A percentile compares a stretch with the other conserved stretches of the same genome.
Conservation (phyloP, 2,113 vertebrate species). For the Ammospiza nelsoni region DNA sequence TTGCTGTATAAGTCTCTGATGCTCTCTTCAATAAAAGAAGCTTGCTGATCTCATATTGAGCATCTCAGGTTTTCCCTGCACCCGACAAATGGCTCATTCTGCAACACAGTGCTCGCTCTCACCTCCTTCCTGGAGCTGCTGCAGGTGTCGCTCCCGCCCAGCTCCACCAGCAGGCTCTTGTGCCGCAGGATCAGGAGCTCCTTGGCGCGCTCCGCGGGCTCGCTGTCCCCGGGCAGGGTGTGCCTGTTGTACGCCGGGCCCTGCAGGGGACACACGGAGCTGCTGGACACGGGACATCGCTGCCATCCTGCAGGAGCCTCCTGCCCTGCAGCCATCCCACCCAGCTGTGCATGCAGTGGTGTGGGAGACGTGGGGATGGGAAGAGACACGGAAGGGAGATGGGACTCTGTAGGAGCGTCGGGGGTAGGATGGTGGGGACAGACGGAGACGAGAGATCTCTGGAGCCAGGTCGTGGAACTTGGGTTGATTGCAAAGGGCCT, state of each 20-base stretch:
- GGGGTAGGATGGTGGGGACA: no score
- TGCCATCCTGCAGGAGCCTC: neutral
- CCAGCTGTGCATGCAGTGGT: rapidly evolving
- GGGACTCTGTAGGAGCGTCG: neutral
- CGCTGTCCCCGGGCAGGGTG: conserved; percentile 74
- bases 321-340: neutral
- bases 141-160: neutral
- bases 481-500: no score
- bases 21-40: no score
- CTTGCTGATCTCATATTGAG: no score
- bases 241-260: conserved; percentile 83
- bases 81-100: no score
- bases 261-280: conserved; percentile 1
- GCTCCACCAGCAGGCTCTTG: conserved; percentile 55
- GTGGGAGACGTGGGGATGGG: neutral
- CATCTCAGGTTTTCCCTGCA: no score
- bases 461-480: no score
- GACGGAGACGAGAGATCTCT: no score
- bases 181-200: conserved; percentile 75
- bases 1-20: no score
- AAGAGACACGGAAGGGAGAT: neutral
- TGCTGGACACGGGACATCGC: neutral
- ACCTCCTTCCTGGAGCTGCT: conserved; percentile 50
- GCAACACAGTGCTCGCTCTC: neutral
- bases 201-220: conserved; percentile 24